A percentile compares a stretch with the other conserved stretches of the same genome.
These are phyloP conservation scores for Stictonetta naevosa DNA, from an alignment of 2,113 vertebrate species.

Conservation along the genomic window DNA sequence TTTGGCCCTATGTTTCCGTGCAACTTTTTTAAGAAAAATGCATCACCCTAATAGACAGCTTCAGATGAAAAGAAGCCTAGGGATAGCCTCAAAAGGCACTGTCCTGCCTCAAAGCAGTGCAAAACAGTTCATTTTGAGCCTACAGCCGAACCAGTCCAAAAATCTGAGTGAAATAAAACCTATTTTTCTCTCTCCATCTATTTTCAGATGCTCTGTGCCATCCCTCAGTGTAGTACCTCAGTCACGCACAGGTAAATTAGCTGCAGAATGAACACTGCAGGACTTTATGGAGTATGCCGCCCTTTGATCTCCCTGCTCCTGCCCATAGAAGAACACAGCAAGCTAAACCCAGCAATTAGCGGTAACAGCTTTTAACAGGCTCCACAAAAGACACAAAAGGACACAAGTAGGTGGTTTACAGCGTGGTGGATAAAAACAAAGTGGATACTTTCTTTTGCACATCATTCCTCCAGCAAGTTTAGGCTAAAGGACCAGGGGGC, in stretches of 20 bases:
- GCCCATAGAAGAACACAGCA: not conserved
- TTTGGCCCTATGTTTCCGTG: not conserved
- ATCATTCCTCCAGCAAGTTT: not conserved
- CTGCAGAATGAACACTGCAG: not conserved
- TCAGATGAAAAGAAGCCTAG: not conserved
- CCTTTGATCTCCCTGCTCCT: constrained; percentile 47
- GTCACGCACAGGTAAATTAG: not conserved
- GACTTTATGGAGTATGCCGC: constrained; percentile 30
- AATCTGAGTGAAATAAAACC: not conserved
- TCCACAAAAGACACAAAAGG: constrained; percentile 49
- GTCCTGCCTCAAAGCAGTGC: not conserved
- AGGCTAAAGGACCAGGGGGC: not conserved
- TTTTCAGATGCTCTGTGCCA: not conserved
- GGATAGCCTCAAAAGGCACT: not conserved
- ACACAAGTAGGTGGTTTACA: constrained; percentile 45
- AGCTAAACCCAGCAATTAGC: constrained; percentile 57
- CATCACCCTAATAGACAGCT: not conserved
- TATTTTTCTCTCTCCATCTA: not conserved
- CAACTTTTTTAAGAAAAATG: not conserved
- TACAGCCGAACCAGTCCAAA: not conserved
- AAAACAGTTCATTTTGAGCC: not conserved
- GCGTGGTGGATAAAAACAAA: constrained; percentile 36
- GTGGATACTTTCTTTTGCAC: not conserved
- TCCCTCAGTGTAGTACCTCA: not conserved
- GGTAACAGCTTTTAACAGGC: constrained; percentile 23